Evolutionary conservation across 2,797 vertebrate genomes (phyloP), one percentile per base, ranked within the genome.

Genomic region (Xiphophorus birchmanni): DNA sequence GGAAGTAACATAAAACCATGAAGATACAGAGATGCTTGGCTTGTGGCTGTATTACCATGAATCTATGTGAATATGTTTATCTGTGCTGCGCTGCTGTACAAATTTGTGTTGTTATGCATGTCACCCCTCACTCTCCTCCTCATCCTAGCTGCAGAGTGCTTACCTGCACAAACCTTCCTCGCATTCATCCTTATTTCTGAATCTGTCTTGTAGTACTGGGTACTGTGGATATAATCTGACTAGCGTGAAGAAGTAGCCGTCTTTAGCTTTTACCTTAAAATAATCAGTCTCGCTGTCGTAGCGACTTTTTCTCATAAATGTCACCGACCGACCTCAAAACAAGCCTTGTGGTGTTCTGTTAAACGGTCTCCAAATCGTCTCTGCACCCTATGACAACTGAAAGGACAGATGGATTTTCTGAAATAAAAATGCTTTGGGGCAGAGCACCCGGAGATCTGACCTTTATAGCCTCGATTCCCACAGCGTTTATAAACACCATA

Each of bases 371-470:
- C 58, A 85, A 47, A 88, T 87, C 81, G 76, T 85, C 40, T 63
- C 42, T 58, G 32, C 75, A 84, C 29, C 72, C 0, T 67, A 18
- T 89, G 87, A 86, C 84, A 87, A 78, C 79, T 72, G 37, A 74
- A 80, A 83, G 74, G 56, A 78, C 87, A 91, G 80, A 74, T 65
- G 35, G 56, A 80, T 77, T 75, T 86, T 86, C 0, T 83, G 37
- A 82, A 80, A 82, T 67, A 65, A 82, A 52, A 74, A 78, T 26
- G 73, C 80, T 86, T 69, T 37, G 52, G 71, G 82, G 52, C 29
- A 72, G 17, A 21, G 15, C 32, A 65, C 74, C 72, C 75, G 50
- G 13, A 17, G 75, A 73, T 85, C 32, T 72, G 72, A 37, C 63
- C 63, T 65, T 65, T 35, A 65, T 4, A 65, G 32, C 35, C 63